Conservation (phyloP, 1,140 invertebrate genomes). For the Pentalonia nigronervosa region DNA sequence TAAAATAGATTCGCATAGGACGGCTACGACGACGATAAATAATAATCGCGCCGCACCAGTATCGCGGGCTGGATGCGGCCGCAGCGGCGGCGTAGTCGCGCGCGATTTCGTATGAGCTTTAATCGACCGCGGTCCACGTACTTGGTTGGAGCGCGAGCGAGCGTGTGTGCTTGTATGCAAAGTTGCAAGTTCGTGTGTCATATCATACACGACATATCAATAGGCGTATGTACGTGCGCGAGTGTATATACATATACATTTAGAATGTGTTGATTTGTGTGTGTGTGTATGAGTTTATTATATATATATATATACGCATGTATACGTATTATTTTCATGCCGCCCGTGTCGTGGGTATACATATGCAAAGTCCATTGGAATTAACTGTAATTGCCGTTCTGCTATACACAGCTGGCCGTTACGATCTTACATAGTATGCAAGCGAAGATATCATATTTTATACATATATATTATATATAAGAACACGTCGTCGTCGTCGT, state of each 20-base stretch:
- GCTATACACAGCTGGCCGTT: not conserved
- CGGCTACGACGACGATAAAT: not conserved
- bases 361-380: not conserved
- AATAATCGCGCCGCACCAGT: not conserved
- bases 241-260: not conserved
- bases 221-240: accelerated
- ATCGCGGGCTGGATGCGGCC: not conserved
- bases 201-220: not conserved
- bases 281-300: not conserved
- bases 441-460: not conserved
- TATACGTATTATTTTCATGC: not conserved
- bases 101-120: not conserved
- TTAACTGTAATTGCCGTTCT: not conserved
- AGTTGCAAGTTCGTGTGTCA: not conserved
- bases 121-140: not conserved
- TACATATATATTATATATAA: not conserved
- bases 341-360: not conserved
- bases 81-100: not conserved
- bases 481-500: not conserved
- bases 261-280: not conserved
- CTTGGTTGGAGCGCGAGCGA: not conserved
- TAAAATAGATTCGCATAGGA: not conserved
- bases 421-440: not conserved
- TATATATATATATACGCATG: not conserved
- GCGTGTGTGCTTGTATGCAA: not conserved